Conservation (phyloP, 2,797 vertebrate species). For the Sebastes kiyomatsui region DNA sequence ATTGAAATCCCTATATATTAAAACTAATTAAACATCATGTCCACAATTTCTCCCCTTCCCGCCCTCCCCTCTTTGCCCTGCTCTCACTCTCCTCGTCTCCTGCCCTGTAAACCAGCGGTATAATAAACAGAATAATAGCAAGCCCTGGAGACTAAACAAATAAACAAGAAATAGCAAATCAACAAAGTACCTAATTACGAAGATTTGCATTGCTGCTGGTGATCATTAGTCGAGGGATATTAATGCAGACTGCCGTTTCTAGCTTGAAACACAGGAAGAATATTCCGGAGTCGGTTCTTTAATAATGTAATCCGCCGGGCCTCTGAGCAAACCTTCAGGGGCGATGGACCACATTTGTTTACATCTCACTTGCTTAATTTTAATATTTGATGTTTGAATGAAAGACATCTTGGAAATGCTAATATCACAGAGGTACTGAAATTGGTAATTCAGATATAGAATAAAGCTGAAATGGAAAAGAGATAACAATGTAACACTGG, state of each 20-base stretch:
- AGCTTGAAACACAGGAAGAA: slow-evolving; percentile 21
- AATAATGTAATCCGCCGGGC: slow-evolving; percentile 16
- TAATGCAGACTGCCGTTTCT: slow-evolving; percentile 19
- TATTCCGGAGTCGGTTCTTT: neutral
- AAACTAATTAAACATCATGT: slow-evolving; percentile 39
- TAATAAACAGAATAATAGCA: slow-evolving; percentile 36
- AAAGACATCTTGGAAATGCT: neutral
- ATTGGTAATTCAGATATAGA: neutral
- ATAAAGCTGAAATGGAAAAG: neutral
- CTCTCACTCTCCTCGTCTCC: neutral
- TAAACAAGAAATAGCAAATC: slow-evolving; percentile 58
- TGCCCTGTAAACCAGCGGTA: neutral
- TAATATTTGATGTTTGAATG: slow-evolving; percentile 1
- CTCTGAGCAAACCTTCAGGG: neutral
- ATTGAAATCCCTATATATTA: neutral
- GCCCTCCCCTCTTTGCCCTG: neutral
- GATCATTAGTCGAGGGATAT: slow-evolving; percentile 61
- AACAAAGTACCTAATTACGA: slow-evolving; percentile 68
- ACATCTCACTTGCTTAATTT: neutral
- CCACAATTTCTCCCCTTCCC: neutral
- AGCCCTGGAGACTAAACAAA: slow-evolving; percentile 52
- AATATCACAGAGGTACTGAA: neutral
- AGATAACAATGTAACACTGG: no score
- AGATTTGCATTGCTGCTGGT: slow-evolving; percentile 59
- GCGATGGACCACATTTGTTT: neutral